phyloP scores from a whole-genome alignment of 2,888 invertebrate species.

The Agonum fuliginosum region DNA sequence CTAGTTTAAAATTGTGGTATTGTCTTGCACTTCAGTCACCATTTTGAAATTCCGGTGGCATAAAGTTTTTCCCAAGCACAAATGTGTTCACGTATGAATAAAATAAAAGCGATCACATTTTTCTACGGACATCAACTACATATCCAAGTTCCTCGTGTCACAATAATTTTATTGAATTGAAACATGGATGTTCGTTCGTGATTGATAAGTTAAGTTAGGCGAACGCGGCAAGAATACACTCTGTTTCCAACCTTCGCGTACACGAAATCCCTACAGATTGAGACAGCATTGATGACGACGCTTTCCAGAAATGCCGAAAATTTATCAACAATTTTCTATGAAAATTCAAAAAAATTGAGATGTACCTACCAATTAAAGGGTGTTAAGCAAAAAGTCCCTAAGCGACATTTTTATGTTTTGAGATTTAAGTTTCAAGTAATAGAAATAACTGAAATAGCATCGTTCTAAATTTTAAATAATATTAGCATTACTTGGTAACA shows the following conservation, averaged over 20 bases:
- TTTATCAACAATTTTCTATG: too few relatives aligned
- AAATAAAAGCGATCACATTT: conserved; percentile 44
- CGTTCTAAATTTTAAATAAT: too few relatives aligned
- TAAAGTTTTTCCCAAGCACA: conserved; percentile 45
- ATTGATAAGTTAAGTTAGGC: conserved; percentile 38
- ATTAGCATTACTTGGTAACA: too few relatives aligned
- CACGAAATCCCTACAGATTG: too few relatives aligned
- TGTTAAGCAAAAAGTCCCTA: too few relatives aligned
- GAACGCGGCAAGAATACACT: conserved; percentile 38
- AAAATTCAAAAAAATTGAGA: too few relatives aligned
- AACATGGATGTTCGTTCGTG: conserved; percentile 38
- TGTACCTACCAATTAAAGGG: too few relatives aligned
- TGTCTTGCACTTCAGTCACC: conserved; percentile 25
- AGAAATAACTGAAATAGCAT: too few relatives aligned
- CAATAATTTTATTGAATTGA: conserved; percentile 46
- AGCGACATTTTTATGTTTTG: too few relatives aligned
- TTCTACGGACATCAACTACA: conserved; percentile 34
- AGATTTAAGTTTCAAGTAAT: too few relatives aligned
- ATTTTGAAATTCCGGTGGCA: conserved; percentile 40
- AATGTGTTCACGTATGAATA: conserved; percentile 44
- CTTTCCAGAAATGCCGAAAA: too few relatives aligned
- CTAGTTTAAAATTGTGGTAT: conserved; percentile 36
- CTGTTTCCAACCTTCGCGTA: background rate
- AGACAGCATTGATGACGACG: too few relatives aligned
- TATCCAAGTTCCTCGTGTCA: conserved; percentile 39